These are phyloP conservation scores for Sula dactylatra DNA, from an alignment of 2,113 vertebrate species.

Conservation along the genomic window DNA sequence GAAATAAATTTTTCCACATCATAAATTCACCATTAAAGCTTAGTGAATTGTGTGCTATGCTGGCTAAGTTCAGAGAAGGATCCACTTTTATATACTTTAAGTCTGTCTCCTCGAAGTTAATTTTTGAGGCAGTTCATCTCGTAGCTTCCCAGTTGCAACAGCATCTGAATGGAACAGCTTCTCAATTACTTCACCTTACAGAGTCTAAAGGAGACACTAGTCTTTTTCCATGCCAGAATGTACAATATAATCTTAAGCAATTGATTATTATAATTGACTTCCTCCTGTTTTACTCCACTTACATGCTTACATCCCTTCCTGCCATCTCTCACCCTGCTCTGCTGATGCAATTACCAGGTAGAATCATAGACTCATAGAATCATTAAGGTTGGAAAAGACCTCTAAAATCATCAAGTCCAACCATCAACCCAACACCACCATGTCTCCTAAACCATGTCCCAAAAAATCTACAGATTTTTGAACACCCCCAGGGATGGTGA, in stretches of 20 bases:
- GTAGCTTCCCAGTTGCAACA: neutral
- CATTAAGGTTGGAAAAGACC: too few relatives aligned
- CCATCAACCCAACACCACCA: too few relatives aligned
- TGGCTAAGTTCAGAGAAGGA: neutral
- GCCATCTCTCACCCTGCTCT: neutral
- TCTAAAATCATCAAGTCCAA: too few relatives aligned
- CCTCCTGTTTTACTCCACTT: neutral
- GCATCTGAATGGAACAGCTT: neutral
- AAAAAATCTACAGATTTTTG: too few relatives aligned
- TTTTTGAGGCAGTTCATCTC: neutral
- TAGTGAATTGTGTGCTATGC: neutral
- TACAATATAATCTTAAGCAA: neutral
- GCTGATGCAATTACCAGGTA: neutral
- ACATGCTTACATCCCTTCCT: neutral
- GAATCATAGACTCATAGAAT: too few relatives aligned
- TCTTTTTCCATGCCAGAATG: neutral
- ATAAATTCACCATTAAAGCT: neutral
- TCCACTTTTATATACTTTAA: neutral
- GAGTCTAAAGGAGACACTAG: neutral
- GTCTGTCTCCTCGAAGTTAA: neutral
- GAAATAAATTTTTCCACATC: slow-evolving; percentile 1
- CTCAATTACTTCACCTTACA: neutral
- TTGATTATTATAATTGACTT: neutral
- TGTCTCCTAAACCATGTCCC: too few relatives aligned
- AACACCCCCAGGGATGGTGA: too few relatives aligned